Percentiles rank a stretch among this genome's conserved stretches.
Evolutionary conservation across 2,113 vertebrate genomes (phyloP).

Genomic region (Talpa occidentalis): DNA sequence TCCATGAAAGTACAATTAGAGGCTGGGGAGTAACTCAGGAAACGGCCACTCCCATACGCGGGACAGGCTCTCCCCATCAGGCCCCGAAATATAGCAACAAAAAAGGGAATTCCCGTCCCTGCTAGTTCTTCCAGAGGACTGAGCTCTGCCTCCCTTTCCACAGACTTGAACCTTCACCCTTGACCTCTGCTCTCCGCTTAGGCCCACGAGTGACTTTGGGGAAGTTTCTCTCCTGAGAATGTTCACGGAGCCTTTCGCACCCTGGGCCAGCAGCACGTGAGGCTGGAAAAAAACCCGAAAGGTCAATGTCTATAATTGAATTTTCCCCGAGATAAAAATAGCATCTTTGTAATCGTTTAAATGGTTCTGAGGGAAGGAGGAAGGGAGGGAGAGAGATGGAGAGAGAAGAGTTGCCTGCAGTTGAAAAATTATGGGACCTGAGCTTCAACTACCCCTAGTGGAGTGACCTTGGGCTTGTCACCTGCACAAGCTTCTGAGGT

Average conservation of each 20-base stretch:
- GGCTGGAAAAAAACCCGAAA: slow-evolving; percentile 55
- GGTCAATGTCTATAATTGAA: slow-evolving; percentile 79
- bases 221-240: not conserved
- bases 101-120: not conserved
- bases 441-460: not conserved
- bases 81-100: not conserved
- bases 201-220: not conserved
- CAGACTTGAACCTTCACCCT: not conserved
- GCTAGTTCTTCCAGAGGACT: rapidly evolving
- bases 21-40: not conserved
- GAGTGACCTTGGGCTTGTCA: not conserved
- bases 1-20: not conserved
- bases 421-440: not conserved
- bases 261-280: slow-evolving; percentile 29
- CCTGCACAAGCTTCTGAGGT: not conserved
- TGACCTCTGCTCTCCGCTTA: not conserved
- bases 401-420: not conserved
- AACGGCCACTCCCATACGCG: not conserved
- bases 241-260: not conserved
- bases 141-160: rapidly evolving
- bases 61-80: not conserved
- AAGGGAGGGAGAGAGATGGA: not conserved
- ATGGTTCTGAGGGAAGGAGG: slow-evolving; percentile 42
- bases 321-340: slow-evolving; percentile 79
- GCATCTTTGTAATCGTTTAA: slow-evolving; percentile 78